A percentile compares a stretch with the other conserved stretches of the same genome.
These are phyloP conservation scores for Tachina lurida DNA, from an alignment of 2,888 invertebrate genomes.

Conservation along the genomic window DNA sequence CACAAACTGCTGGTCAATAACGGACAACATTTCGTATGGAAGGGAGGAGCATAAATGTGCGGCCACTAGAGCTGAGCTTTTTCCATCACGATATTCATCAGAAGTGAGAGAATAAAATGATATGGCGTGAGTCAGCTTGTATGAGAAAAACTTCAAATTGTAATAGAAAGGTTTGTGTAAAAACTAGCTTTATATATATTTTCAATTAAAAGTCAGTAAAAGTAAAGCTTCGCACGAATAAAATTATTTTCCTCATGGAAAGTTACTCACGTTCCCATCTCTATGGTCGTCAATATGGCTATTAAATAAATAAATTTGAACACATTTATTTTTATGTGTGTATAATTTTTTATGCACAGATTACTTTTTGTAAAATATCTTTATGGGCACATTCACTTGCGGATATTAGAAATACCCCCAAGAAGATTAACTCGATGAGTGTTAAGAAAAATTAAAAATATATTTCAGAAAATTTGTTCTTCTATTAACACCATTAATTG, in stretches of 20 bases:
- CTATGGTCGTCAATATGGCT: not conserved
- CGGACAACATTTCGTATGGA: conserved; percentile 41
- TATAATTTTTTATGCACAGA: not conserved
- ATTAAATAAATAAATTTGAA: conserved; percentile 12
- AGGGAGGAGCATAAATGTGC: conserved; percentile 22
- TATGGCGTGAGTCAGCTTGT: no score
- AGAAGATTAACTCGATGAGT: not conserved
- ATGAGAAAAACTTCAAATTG: no score
- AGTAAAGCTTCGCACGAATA: no score
- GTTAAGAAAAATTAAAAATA: not conserved
- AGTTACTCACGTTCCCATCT: no score
- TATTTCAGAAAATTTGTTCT: not conserved
- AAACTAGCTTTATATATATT: no score
- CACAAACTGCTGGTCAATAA: conserved; percentile 63
- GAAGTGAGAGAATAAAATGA: no score
- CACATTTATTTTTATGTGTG: conserved; percentile 23
- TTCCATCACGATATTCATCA: no score
- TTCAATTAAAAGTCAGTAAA: no score
- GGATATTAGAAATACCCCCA: not conserved
- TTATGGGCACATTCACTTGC: not conserved
- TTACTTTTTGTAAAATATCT: not conserved
- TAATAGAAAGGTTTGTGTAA: no score
- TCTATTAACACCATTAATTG: no score
- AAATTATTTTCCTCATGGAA: no score
- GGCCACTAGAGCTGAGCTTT: not conserved